Evolutionary conservation across 2,888 invertebrate genomes (phyloP), one percentile per base, ranked within the genome.

Genomic region (Melieria picta): DNA sequence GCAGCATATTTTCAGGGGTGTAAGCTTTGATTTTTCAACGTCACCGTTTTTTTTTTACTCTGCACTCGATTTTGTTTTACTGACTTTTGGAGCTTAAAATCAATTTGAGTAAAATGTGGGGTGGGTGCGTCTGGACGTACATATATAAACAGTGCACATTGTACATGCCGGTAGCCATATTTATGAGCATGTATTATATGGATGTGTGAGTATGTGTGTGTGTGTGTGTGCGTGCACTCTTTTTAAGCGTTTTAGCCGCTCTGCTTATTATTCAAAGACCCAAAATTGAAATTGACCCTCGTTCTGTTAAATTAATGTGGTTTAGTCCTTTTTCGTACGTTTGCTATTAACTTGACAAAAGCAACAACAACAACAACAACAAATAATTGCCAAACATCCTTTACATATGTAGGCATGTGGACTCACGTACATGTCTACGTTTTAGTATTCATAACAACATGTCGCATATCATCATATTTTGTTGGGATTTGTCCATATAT

Each of bases 381-480:
- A 30, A 30, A 30, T 30, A 30, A 30, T 52, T 52, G 6, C 5
- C 5, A 52, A 52, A 52, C 13, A 52, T 52, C 7, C 13, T 52
- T 50, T 50, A 50, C 9, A 13, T 52, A 52, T 13, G 13, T 52
- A 13, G 13, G 10, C 13, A 13, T 52, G 52, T 30, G 30, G 11
- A 13, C 1, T 42, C 7, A 55, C 43, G n/a, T 65, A 65, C 61
- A 30, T 46, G 56, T 68, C 52, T 50, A 30, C 43, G 4, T 78
- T 81, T 83, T 83, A 80, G 82, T 83, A 83, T 83, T 82, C 83
- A 83, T 80, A 82, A 77, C 83, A 77, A 80, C 78, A 81, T 81
- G 77, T 77, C 79, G 80, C 77, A 80, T 77, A 82, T 81, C 74
- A 74, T 75, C 75, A 78, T 77, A 75, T 76, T 74, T 76, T 69